phyloP scores from a whole-genome alignment of 2,113 vertebrate species.

The Melanocharis versteri region DNA sequence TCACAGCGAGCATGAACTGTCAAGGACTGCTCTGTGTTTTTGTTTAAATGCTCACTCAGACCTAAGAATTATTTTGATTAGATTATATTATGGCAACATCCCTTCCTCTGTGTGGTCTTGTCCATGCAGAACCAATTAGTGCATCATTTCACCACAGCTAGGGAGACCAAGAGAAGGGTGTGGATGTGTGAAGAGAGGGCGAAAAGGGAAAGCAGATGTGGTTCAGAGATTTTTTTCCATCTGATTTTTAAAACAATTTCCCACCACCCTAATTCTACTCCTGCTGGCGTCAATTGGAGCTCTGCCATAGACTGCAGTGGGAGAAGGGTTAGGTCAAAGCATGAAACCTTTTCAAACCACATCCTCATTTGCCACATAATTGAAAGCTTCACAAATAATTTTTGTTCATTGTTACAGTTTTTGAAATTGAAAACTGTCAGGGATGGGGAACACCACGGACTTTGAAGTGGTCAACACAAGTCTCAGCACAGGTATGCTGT shows the following conservation, averaged over 20 bases:
- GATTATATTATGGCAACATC: neutral
- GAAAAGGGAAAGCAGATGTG: conserved; percentile 2
- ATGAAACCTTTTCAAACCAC: neutral
- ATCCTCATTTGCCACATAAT: neutral
- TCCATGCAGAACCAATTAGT: conserved; percentile 24
- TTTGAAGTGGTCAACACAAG: neutral
- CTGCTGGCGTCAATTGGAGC: neutral
- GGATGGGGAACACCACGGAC: neutral
- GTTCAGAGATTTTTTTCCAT: neutral
- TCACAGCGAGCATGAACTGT: neutral
- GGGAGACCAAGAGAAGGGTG: neutral
- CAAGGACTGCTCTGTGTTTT: neutral
- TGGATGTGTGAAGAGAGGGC: neutral
- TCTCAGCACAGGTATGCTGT: neutral
- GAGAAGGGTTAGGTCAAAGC: neutral
- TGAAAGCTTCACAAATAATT: neutral
- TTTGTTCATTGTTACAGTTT: neutral
- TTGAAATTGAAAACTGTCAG: neutral
- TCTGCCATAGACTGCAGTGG: neutral
- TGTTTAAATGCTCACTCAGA: conserved; percentile 2
- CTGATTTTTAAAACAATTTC: neutral
- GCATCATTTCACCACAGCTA: neutral
- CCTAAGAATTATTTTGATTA: conserved; percentile 48
- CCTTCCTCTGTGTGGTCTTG: neutral
- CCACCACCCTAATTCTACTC: neutral